A percentile compares a stretch with the other conserved stretches of the same genome.
Evolutionary conservation across 2,113 vertebrate species (phyloP).

Genomic region (Solea senegalensis): DNA sequence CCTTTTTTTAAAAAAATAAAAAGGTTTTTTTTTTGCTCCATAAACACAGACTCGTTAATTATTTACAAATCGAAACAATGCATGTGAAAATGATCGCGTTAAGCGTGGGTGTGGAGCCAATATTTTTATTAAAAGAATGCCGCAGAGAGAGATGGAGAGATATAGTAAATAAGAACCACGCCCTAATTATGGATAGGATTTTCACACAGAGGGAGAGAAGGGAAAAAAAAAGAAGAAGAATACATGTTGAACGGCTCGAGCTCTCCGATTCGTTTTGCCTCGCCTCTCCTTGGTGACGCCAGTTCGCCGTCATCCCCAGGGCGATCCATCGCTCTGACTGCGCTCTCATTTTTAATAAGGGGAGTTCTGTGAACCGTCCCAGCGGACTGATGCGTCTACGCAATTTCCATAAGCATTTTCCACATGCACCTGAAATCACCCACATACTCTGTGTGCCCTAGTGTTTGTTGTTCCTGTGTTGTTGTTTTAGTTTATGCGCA

Average conservation of each 20-base stretch:
- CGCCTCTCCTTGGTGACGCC: slow-evolving; percentile 79
- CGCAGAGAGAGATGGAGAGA: neutral
- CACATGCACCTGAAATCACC: slow-evolving; percentile 7
- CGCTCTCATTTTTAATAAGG: slow-evolving; percentile 74
- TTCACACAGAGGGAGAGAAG: neutral
- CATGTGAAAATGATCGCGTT: slow-evolving; percentile 46
- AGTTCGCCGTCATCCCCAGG: slow-evolving; percentile 73
- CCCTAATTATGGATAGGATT: slow-evolving; percentile 57
- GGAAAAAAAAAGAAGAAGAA: slow-evolving; percentile 9
- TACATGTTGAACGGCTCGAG: slow-evolving; percentile 51
- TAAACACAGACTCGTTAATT: slow-evolving; percentile 51
- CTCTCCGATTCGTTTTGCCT: slow-evolving; percentile 70
- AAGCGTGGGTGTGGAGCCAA: slow-evolving; percentile 25
- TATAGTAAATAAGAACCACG: slow-evolving; percentile 55
- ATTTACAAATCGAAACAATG: slow-evolving; percentile 64
- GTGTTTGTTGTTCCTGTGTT: neutral
- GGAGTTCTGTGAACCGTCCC: slow-evolving; percentile 71
- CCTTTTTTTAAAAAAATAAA: too few species aligned
- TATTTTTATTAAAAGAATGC: slow-evolving; percentile 15
- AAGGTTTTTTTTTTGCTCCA: slow-evolving; percentile 3
- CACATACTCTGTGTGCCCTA: neutral
- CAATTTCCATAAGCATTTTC: slow-evolving; percentile 54
- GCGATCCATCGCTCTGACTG: slow-evolving; percentile 63
- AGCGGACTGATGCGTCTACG: slow-evolving; percentile 53
- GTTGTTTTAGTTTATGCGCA: slow-evolving; percentile 20